A percentile compares a stretch with the other conserved stretches of the same genome.
These are phyloP conservation scores for Eilema griseolum DNA, from an alignment of 2,888 invertebrate species.

Conservation along the genomic window DNA sequence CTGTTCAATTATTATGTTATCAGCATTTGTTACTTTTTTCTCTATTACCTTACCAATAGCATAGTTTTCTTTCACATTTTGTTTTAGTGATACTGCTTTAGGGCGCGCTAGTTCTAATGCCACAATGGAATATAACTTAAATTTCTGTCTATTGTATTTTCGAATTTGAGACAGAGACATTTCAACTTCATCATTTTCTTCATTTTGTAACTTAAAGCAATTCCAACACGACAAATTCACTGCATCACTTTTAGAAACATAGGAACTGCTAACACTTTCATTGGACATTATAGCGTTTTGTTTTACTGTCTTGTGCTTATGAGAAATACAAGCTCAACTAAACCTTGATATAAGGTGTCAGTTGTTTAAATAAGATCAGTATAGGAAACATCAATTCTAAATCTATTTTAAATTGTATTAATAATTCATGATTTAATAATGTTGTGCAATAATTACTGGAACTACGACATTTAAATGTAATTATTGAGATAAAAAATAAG, in stretches of 20 bases:
- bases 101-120: conserved; percentile 74
- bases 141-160: conserved; percentile 66
- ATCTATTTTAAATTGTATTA: conserved; percentile 72
- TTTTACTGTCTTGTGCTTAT: conserved; percentile 26
- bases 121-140: conserved; percentile 74
- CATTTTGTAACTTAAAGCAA: conserved; percentile 67
- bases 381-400: conserved; percentile 58
- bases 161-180: conserved; percentile 69
- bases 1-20: neutral
- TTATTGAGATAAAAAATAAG: neutral
- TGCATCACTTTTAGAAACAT: conserved; percentile 48
- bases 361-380: conserved; percentile 68
- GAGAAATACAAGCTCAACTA: conserved; percentile 57
- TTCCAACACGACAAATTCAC: conserved; percentile 76
- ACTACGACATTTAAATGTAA: conserved; percentile 43
- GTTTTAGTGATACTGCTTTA: conserved; percentile 72
- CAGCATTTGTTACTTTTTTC: conserved; percentile 56
- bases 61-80: conserved; percentile 75
- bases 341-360: conserved; percentile 55
- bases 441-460: conserved; percentile 66
- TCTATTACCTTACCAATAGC: conserved; percentile 70
- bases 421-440: conserved; percentile 64
- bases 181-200: conserved; percentile 55
- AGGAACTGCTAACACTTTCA: conserved; percentile 50
- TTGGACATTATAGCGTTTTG: conserved; percentile 41